Conservation (phyloP, 2,797 vertebrate species). For the Borostomias antarcticus region DNA sequence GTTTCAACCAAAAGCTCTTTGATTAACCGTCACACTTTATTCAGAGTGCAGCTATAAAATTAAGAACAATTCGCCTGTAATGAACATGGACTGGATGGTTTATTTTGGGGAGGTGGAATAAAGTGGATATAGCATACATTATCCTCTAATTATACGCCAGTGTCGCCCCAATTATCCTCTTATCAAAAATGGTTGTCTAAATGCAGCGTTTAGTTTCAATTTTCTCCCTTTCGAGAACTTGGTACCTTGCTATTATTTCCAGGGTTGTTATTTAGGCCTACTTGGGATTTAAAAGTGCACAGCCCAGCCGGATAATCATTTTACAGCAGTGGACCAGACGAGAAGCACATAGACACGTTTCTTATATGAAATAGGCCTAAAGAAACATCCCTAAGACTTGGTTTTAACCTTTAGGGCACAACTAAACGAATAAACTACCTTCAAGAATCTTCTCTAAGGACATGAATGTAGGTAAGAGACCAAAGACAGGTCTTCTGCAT, state of each 20-base stretch:
- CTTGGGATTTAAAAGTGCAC: conserved; percentile 96
- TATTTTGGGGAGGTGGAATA: conserved; percentile 99
- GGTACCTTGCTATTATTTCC: conserved; percentile 99
- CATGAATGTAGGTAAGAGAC: conserved; percentile 29
- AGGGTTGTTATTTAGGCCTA: conserved; percentile 99
- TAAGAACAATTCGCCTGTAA: conserved; percentile 99
- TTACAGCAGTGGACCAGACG: conserved; percentile 86
- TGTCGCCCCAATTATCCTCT: conserved; percentile 99
- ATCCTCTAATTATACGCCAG: conserved; percentile 99
- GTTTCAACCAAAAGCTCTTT: conserved; percentile 93
- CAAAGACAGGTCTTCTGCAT: not conserved
- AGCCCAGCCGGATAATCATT: conserved; percentile 91
- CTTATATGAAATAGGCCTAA: conserved; percentile 8
- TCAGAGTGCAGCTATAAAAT: conserved; percentile 98
- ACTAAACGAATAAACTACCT: not conserved
- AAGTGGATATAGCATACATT: conserved; percentile 99
- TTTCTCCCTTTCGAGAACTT: conserved; percentile 97
- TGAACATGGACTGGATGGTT: conserved; percentile 99
- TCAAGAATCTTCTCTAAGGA: conserved; percentile 15
- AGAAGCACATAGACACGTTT: conserved; percentile 70
- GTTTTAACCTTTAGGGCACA: not conserved
- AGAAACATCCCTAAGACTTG: not conserved
- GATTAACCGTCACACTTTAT: conserved; percentile 98
- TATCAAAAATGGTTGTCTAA: conserved; percentile 99
- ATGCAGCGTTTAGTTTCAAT: conserved; percentile 99